Conservation (phyloP, 1,140 invertebrate genomes). For the Euwallacea similis region DNA sequence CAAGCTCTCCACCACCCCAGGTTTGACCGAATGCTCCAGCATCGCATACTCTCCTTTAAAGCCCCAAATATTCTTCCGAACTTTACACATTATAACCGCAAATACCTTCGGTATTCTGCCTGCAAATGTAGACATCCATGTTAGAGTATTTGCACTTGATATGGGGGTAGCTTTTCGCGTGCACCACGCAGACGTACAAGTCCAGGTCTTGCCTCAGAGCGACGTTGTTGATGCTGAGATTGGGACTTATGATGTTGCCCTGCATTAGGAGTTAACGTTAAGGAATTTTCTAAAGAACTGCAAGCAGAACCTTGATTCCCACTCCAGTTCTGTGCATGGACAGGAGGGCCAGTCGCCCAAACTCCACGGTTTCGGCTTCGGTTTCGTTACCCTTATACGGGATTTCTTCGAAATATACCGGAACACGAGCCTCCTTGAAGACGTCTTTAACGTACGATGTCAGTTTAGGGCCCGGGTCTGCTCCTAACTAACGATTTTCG, state of each 20-base stretch:
- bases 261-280: neutral
- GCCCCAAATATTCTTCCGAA: neutral
- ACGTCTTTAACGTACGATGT: constrained; percentile 59
- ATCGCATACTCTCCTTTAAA: constrained; percentile 59
- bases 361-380: constrained; percentile 55
- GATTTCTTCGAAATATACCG: constrained; percentile 66
- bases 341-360: constrained; percentile 60
- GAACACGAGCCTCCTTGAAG: constrained; percentile 61
- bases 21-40: constrained; percentile 69
- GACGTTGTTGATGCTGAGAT: constrained; percentile 36
- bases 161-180: constrained; percentile 64
- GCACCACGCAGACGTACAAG: constrained; percentile 69
- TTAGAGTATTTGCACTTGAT: constrained; percentile 62
- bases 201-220: constrained; percentile 57
- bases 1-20: constrained; percentile 80
- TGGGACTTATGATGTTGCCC: constrained; percentile 34
- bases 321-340: constrained; percentile 70
- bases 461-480: constrained; percentile 65
- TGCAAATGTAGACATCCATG: constrained; percentile 68
- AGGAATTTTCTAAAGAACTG: no score
- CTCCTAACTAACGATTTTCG: constrained; percentile 9
- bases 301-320: constrained; percentile 60
- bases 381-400: constrained; percentile 48
- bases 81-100: neutral
- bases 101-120: constrained; percentile 64